A percentile compares a stretch with the other conserved stretches of the same genome.
phyloP scores from a whole-genome alignment of 2,797 vertebrate genomes.

The Otolemur crassicaudatus region DNA sequence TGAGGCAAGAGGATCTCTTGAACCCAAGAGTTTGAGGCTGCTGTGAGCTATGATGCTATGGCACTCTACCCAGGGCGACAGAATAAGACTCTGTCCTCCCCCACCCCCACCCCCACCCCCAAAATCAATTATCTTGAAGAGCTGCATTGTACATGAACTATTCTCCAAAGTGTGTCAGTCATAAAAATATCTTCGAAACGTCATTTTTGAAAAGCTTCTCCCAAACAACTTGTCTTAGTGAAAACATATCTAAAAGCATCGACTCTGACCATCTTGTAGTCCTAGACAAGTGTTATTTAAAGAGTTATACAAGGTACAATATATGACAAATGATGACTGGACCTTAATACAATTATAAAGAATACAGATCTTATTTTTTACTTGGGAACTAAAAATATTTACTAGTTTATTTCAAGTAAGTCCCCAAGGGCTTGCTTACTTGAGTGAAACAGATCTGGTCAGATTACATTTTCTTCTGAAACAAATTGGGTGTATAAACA shows the following conservation, averaged over 20 bases:
- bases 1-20: no score
- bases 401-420: slow-evolving; percentile 38
- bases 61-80: no score
- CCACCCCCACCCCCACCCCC: no score
- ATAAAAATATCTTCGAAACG: not conserved
- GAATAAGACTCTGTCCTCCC: no score
- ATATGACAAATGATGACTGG: not conserved
- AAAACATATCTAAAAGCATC: not conserved
- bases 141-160: not conserved
- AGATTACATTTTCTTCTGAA: slow-evolving; percentile 6
- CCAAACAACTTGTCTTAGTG: not conserved
- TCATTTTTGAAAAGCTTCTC: not conserved
- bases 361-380: not conserved
- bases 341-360: not conserved
- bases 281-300: not conserved
- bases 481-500: not conserved
- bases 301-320: not conserved
- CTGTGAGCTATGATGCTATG: no score
- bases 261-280: not conserved
- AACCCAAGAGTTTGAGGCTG: no score
- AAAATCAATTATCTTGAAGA: not conserved
- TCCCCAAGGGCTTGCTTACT: not conserved
- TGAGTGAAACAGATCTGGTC: not conserved
- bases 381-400: not conserved
- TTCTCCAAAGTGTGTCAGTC: not conserved